These are phyloP conservation scores for Scarus forsteni DNA, from an alignment of 2,797 vertebrate genomes.

Conservation along the genomic window DNA sequence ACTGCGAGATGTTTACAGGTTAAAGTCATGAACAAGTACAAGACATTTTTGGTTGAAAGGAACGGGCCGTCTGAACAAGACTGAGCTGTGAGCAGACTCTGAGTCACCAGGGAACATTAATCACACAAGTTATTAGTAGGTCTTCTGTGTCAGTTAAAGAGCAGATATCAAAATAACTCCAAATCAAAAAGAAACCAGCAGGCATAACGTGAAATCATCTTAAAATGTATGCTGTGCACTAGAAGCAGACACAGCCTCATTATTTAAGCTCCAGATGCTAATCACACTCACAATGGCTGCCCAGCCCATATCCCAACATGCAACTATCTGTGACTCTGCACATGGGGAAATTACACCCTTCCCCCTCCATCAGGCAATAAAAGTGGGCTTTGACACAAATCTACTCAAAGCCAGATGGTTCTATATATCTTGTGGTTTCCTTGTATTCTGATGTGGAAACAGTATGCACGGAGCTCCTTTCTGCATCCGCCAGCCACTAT, in stretches of 20 bases:
- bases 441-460: slow-evolving; percentile 69
- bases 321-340: slow-evolving; percentile 77
- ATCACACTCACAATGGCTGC: slow-evolving; percentile 72
- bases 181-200: slow-evolving; percentile 6
- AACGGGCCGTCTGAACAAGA: slow-evolving; percentile 53
- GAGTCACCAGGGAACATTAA: slow-evolving; percentile 27
- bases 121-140: slow-evolving; percentile 9
- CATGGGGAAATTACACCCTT: slow-evolving; percentile 78
- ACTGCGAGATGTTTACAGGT: slow-evolving; percentile 50
- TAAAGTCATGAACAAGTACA: slow-evolving; percentile 45
- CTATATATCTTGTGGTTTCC: slow-evolving; percentile 76
- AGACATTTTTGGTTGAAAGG: slow-evolving; percentile 26
- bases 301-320: slow-evolving; percentile 75
- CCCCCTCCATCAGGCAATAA: slow-evolving; percentile 75
- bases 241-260: slow-evolving; percentile 70
- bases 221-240: slow-evolving; percentile 34
- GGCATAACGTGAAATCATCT: slow-evolving; percentile 44
- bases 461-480: slow-evolving; percentile 32
- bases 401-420: slow-evolving; percentile 77
- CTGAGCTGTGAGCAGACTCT: slow-evolving; percentile 27
- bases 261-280: slow-evolving; percentile 79
- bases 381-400: slow-evolving; percentile 80
- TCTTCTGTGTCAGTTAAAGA: slow-evolving; percentile 7
- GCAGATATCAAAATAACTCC: slow-evolving; percentile 23
- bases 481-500: slow-evolving; percentile 38